These are phyloP conservation scores for Crypturellus undulatus DNA, from an alignment of 2,113 vertebrate genomes.

Conservation along the genomic window DNA sequence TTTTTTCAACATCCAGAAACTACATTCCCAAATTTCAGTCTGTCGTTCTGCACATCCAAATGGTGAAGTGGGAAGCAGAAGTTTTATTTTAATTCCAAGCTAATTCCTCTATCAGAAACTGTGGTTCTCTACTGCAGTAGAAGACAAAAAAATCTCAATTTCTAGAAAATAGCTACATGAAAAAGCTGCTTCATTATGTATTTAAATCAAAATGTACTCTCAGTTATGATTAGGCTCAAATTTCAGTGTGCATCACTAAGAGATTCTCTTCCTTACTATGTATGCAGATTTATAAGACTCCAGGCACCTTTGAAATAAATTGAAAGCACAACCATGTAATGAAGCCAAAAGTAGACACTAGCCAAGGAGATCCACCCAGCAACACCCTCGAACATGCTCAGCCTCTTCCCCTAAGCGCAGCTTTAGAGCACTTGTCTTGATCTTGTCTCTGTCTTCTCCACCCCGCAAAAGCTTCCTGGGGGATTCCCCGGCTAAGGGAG, in stretches of 20 bases:
- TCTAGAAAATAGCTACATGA: background rate
- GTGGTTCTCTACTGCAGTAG: background rate
- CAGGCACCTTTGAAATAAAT: slow-evolving; percentile 69
- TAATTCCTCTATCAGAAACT: background rate
- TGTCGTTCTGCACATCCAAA: background rate
- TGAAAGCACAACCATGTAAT: slow-evolving; percentile 58
- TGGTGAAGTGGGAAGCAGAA: background rate
- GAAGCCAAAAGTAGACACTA: slow-evolving; percentile 56
- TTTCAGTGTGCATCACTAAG: background rate
- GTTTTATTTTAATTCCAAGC: background rate
- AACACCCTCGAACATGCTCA: slow-evolving; percentile 64
- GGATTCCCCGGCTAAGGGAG: slow-evolving; percentile 44
- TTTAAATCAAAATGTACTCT: slow-evolving; percentile 23
- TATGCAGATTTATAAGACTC: slow-evolving; percentile 70
- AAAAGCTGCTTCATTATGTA: background rate
- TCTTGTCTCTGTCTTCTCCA: slow-evolving; percentile 45
- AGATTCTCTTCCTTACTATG: slow-evolving; percentile 44
- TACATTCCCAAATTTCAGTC: background rate
- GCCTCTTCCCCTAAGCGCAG: slow-evolving; percentile 52
- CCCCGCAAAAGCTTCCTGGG: slow-evolving; percentile 53
- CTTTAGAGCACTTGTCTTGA: slow-evolving; percentile 34
- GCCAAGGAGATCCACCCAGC: slow-evolving; percentile 68
- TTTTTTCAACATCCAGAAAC: background rate
- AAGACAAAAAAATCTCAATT: background rate
- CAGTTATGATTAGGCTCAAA: background rate